Evolutionary conservation across 2,113 vertebrate genomes (phyloP), one percentile per base, ranked within the genome.

Genomic region (Eonycteris spelaea): DNA sequence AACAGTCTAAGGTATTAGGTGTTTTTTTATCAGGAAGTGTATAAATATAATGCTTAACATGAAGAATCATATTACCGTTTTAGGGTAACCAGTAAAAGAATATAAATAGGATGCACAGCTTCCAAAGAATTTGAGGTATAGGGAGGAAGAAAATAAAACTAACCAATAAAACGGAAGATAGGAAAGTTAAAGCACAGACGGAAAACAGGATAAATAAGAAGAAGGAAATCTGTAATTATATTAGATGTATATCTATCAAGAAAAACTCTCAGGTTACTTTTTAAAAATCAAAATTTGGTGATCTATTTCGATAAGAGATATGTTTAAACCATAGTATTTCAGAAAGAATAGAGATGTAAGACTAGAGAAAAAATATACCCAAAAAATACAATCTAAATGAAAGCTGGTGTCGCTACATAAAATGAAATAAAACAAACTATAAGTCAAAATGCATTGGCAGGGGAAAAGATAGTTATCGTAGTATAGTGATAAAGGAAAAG

Each of bases 371-470:
- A 30, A 7, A 51, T 21, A 91, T 6, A 13, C 33, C 57, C 59
- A 38, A 59, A 78, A 71, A 85, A 94, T 2, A 73, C 53, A 96
- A 80, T 80, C 21, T 89, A 95, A 92, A 33, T 40, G 82, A 95
- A 95, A 48, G 4, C 33, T 74, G 63, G 5, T 79, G 57, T 24
- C 33, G 59, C 38, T 71, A 75, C 59, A 26, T 63, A 55, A 75
- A 53, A 82, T 13, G 13, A 90, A n/a, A 59, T 53, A 35, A 86
- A 75, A 45, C 3, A 67, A 86, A 53, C 9, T 21, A 57, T 30
- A 78, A 82, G 33, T 51, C 38, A 45, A 67, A 75, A 86, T 21
- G 7, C 28, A 35, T 82, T 59, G 55, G 13, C 8, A 21, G 24
- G 18, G 61, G 38, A 67, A 94, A 86, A 48, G 35, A 67, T n/a